A percentile compares a stretch with the other conserved stretches of the same genome.
These are phyloP conservation scores for Fukomys damarensis DNA, from an alignment of 2,113 vertebrate species.

Conservation along the genomic window DNA sequence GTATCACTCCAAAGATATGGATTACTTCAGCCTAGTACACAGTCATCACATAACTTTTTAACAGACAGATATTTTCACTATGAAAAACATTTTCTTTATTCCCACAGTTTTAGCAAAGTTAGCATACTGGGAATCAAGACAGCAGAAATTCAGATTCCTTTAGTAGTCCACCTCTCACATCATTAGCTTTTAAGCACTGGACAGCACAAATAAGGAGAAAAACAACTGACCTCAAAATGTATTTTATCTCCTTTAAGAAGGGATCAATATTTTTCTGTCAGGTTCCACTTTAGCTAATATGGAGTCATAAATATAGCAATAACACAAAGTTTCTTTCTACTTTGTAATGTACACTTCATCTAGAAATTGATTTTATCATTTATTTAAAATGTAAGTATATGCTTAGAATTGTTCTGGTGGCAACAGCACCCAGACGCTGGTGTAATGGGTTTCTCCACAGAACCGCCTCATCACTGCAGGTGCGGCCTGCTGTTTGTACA, in stretches of 20 bases:
- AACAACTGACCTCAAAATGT: slow-evolving; percentile 54
- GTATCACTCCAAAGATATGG: background rate
- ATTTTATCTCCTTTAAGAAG: slow-evolving; percentile 53
- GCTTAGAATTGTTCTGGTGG: slow-evolving; percentile 22
- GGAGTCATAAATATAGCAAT: slow-evolving; percentile 29
- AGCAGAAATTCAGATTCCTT: slow-evolving; percentile 17
- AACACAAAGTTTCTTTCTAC: slow-evolving; percentile 19
- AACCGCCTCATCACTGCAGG: background rate
- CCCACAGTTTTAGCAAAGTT: slow-evolving; percentile 7
- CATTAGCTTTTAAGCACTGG: slow-evolving; percentile 46
- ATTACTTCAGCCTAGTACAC: background rate
- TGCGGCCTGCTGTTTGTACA: background rate
- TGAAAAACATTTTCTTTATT: slow-evolving; percentile 5
- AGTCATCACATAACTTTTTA: background rate
- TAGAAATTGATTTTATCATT: slow-evolving; percentile 61
- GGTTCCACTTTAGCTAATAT: slow-evolving; percentile 49
- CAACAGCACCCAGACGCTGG: background rate
- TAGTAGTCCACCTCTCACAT: background rate
- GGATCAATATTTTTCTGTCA: slow-evolving; percentile 59
- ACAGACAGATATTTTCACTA: background rate
- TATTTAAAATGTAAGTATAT: slow-evolving; percentile 67
- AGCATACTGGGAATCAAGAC: background rate
- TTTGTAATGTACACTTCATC: slow-evolving; percentile 23
- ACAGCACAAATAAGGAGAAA: slow-evolving; percentile 30
- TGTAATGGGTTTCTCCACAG: slow-evolving; percentile 21